Evolutionary conservation across 2,888 invertebrate genomes (phyloP).

Genomic region (Oligia latruncula): DNA sequence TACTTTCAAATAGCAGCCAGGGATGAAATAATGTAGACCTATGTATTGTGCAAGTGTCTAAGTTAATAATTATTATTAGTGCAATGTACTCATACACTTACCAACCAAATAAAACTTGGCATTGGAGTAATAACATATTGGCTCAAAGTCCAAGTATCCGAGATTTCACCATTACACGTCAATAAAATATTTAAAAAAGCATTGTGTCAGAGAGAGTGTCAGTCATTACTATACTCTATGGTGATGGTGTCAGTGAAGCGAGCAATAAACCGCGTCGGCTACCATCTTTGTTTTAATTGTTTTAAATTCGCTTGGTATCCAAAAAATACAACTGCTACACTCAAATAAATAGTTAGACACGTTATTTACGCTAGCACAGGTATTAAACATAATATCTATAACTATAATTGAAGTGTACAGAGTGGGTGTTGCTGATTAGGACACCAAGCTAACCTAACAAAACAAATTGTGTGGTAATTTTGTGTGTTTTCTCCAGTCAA

Average conservation of each 20-base stretch:
- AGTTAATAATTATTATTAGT: too few relatives aligned
- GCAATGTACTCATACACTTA: too few relatives aligned
- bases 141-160: constrained; percentile 21
- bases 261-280: constrained; percentile 37
- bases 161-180: too few relatives aligned
- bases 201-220: constrained; percentile 24
- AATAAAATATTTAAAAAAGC: neutral
- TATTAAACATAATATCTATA: neutral
- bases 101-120: neutral
- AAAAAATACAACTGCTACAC: neutral
- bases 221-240: too few relatives aligned
- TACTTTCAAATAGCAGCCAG: too few relatives aligned
- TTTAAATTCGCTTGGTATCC: neutral
- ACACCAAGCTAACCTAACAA: constrained; percentile 53
- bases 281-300: constrained; percentile 44
- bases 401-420: neutral
- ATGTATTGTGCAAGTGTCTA: too few relatives aligned
- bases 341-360: neutral
- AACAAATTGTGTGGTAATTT: constrained; percentile 3
- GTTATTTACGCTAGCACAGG: neutral
- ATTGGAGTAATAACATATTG: neutral
- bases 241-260: too few relatives aligned
- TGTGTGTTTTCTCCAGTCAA: neutral
- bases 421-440: neutral
- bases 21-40: too few relatives aligned